Conservation (phyloP, 2,797 vertebrate species). For the Spinus pinus region DNA sequence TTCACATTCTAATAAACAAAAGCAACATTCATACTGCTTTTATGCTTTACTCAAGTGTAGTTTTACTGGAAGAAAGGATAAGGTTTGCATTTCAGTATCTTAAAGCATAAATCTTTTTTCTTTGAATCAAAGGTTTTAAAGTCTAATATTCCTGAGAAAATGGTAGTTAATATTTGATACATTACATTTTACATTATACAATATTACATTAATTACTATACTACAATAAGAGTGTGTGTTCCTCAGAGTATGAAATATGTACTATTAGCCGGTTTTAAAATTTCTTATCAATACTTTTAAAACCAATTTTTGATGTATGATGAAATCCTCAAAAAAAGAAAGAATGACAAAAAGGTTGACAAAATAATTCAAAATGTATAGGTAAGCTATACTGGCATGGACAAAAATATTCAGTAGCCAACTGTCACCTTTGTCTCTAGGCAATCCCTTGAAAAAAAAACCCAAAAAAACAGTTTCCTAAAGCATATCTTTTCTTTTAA, state of each 20-base stretch:
- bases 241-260: not conserved
- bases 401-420: not conserved
- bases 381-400: not conserved
- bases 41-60: not conserved
- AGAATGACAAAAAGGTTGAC: not conserved
- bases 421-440: not conserved
- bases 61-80: not conserved
- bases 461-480: not conserved
- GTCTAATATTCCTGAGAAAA: not conserved
- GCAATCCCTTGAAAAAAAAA: not conserved
- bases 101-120: not conserved
- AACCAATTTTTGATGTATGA: not conserved
- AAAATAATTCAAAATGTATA: not conserved
- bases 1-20: not conserved
- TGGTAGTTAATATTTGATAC: not conserved
- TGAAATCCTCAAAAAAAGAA: too few species aligned
- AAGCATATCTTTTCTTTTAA: not conserved
- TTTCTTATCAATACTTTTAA: not conserved
- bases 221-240: not conserved
- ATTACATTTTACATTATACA: not conserved
- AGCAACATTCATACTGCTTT: not conserved
- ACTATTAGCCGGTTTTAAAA: not conserved
- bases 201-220: not conserved
- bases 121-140: not conserved
- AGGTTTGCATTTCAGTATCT: not conserved